Percentiles rank a stretch among this genome's conserved stretches.
phyloP scores from a whole-genome alignment of 2,888 invertebrate species.

The Agriopis leucophaearia region DNA sequence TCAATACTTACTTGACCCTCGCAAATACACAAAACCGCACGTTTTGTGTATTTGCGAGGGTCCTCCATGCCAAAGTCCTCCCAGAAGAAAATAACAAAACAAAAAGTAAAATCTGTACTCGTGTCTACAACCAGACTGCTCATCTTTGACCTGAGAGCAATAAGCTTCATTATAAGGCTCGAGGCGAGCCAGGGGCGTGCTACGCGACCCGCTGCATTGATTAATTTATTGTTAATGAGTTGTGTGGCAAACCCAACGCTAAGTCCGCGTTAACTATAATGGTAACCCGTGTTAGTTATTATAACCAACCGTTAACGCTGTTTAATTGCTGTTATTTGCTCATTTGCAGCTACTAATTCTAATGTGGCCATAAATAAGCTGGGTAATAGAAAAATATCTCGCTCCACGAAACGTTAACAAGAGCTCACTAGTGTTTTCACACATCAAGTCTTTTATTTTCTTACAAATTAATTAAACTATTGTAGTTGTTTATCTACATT shows the following conservation, averaged over 20 bases:
- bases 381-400: constrained; percentile 22
- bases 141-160: constrained; percentile 4
- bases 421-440: constrained; percentile 14
- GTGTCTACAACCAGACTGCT: not conserved
- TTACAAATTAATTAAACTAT: not conserved
- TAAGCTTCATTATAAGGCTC: constrained; percentile 24
- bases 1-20: no score
- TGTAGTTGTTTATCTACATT: not conserved
- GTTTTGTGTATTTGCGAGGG: no score
- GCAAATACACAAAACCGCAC: no score
- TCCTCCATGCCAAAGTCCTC: no score
- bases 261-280: constrained; percentile 49
- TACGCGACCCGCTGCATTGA: constrained; percentile 52
- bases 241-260: constrained; percentile 61
- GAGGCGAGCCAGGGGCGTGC: constrained; percentile 48
- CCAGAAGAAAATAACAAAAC: no score
- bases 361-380: constrained; percentile 28
- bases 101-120: no score
- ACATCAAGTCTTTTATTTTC: not conserved
- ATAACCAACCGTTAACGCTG: constrained; percentile 43
- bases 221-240: constrained; percentile 80
- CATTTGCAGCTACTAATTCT: constrained; percentile 39
- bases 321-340: constrained; percentile 44
- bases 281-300: constrained; percentile 48
- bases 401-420: constrained; percentile 19